Evolutionary conservation across 2,113 vertebrate genomes (phyloP).

Genomic region (Cranoglanis bouderius): DNA sequence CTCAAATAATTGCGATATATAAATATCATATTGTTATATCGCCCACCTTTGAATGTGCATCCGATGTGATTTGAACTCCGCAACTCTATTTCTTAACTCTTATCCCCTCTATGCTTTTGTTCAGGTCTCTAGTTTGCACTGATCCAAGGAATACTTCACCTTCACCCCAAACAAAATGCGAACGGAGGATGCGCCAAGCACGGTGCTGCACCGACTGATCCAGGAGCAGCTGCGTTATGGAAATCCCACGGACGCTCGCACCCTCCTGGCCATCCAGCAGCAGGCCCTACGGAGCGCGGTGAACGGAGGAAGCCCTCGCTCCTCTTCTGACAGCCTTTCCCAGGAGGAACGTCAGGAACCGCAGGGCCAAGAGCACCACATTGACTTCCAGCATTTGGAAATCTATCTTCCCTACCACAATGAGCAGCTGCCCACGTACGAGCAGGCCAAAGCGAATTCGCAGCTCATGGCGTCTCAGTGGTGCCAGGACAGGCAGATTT

Average conservation of each 20-base stretch:
- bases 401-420: constrained; percentile 77
- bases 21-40: background rate
- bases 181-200: constrained; percentile 90
- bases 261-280: constrained; percentile 94
- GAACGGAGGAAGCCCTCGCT: constrained; percentile 77
- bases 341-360: constrained; percentile 94
- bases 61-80: background rate
- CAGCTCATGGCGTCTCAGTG: constrained; percentile 83
- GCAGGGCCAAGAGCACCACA: constrained; percentile 95
- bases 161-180: constrained; percentile 74
- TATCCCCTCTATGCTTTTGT: background rate
- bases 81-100: background rate
- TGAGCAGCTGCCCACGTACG: constrained; percentile 93
- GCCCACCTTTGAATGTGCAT: background rate
- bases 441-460: constrained; percentile 91
- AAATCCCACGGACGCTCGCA: constrained; percentile 88
- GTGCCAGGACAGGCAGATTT: constrained; percentile 57
- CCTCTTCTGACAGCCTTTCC: constrained; percentile 86
- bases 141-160: background rate
- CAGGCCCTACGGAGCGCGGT: constrained; percentile 83
- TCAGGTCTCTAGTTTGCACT: background rate
- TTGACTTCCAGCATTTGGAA: constrained; percentile 82
- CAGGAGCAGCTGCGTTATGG: constrained; percentile 96
- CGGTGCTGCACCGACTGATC: constrained; percentile 95
- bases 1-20: background rate